Percentiles rank a stretch among this genome's conserved stretches.
phyloP scores from a whole-genome alignment of 2,113 vertebrate species.

The Glaucidium brasilianum region DNA sequence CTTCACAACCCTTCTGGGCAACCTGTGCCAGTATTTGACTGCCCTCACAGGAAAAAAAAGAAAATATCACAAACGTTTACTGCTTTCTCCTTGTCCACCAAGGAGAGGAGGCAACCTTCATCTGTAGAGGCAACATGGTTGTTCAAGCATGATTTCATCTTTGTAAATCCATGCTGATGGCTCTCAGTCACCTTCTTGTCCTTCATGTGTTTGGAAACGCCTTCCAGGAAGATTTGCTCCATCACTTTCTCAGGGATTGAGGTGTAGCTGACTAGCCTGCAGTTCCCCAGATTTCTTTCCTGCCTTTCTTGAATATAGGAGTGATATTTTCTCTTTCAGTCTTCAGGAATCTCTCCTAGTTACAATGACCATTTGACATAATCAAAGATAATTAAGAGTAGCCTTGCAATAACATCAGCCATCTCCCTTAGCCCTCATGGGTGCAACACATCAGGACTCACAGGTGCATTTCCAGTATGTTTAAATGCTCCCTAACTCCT shows the following conservation, averaged over 20 bases:
- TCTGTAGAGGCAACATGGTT: background rate
- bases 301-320: background rate
- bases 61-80: background rate
- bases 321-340: background rate
- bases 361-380: background rate
- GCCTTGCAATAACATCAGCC: background rate
- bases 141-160: background rate
- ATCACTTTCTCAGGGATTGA: background rate
- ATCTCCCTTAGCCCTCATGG: background rate
- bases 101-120: no score
- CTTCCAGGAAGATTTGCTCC: background rate
- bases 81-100: background rate
- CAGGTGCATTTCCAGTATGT: background rate
- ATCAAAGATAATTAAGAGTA: background rate
- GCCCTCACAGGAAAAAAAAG: background rate
- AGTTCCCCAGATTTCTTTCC: background rate
- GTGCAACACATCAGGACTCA: background rate
- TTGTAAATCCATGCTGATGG: background rate
- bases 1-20: background rate
- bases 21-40: background rate
- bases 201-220: background rate
- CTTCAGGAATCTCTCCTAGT: background rate
- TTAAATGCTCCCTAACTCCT: background rate
- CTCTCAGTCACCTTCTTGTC: background rate
- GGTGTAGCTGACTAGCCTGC: background rate